Evolutionary conservation across 2,113 vertebrate genomes (phyloP), one percentile per base, ranked within the genome.

Genomic region (Phalacrocorax brasilianus): DNA sequence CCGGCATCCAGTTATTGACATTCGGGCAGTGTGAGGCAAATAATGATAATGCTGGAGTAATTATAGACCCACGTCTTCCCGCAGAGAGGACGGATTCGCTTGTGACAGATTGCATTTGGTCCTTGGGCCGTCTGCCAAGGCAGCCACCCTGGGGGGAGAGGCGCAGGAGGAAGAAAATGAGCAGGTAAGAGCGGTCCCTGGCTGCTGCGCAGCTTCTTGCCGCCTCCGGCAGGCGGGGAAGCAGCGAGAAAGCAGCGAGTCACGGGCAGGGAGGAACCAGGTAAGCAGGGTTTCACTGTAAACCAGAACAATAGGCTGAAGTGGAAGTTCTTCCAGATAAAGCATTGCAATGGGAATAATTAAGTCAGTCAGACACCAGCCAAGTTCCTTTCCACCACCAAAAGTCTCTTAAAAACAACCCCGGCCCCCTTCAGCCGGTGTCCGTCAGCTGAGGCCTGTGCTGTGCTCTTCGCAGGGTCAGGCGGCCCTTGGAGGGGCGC

Each of bases 211-310:
- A 40, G 40, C 63, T 42, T 24, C 63, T 58, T 18, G 42, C 21
- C 62, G 47, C 6, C 0, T 12, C 11, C 38, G 1, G 15, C 35
- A 0, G 4, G 10, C 1, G 6, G 24, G 74, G 74, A 42, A 50
- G 47, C 22, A 9, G 35, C 0, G 45, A 82, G 74, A 71, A 42
- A 50, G 47, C 20, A 8, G 35, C 0, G 53, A 82, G 58, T 6
- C 44, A 8, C 1, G 4, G 7, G 14, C 27, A 11, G 24, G 32
- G n/a, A 72, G 50, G 61, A 56, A 10, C 12, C 17, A 55, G 56
- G 49, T 40, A 23, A 50, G 58, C 23, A 7, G 84, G 58, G 21
- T 19, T 75, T 44, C 14, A 8, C 4, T 47, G 45, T 12, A 67
- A 55, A 22, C 9, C 40, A 47, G 35, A 50, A 12, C 44, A 30